Percentiles rank a stretch among this genome's conserved stretches.
Conservation (phyloP, 30 jellyfish, hydroid and myxozoan genomes). For the Aurelia coerulea region DNA sequence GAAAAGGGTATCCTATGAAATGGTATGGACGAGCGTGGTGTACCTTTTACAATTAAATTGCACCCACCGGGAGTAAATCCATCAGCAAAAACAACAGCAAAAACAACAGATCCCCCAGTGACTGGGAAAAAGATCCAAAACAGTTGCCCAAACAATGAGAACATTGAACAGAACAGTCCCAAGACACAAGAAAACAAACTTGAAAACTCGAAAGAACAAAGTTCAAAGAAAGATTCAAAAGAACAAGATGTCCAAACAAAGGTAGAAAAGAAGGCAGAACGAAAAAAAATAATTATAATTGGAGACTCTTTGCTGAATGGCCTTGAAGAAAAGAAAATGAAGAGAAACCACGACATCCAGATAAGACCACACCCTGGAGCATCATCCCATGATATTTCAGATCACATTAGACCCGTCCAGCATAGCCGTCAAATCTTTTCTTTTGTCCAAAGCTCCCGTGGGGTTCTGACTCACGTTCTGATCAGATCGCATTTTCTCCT, state of each 20-base stretch:
- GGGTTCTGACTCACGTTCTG: too few species aligned
- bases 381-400: background rate
- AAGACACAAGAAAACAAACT: slow-evolving; percentile 11
- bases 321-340: background rate
- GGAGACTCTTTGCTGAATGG: background rate
- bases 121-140: background rate
- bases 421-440: too few species aligned
- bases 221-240: background rate
- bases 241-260: slow-evolving; percentile 7
- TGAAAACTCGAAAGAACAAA: background rate
- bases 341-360: background rate
- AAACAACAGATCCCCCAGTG: background rate
- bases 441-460: too few species aligned
- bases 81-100: background rate
- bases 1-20: too few species aligned
- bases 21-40: too few species aligned
- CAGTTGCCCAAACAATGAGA: slow-evolving; percentile 11
- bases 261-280: background rate
- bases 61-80: background rate
- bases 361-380: slow-evolving; percentile 3
- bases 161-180: background rate
- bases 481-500: too few species aligned
- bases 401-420: background rate
- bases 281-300: background rate
- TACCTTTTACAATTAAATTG: too few species aligned